Conservation (phyloP, 2,888 invertebrate species). For the Dasypogon diadema region DNA sequence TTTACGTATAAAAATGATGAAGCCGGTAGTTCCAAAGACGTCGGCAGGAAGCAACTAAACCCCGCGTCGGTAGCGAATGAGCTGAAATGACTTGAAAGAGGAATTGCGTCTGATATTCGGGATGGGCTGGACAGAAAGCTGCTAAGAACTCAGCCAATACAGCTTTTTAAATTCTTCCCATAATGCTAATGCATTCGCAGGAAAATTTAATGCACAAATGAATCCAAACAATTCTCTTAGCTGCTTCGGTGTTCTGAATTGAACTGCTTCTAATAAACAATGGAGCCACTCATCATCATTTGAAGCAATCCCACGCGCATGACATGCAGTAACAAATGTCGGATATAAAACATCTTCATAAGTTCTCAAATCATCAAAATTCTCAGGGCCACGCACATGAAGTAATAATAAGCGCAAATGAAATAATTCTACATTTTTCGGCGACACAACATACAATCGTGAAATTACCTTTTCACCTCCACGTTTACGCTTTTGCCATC, state of each 20-base stretch:
- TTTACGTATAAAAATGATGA: no score
- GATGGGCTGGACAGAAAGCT: no score
- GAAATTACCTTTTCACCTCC: conserved; percentile 53
- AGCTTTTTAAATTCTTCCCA: background rate
- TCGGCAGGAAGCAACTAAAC: no score
- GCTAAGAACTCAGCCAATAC: no score
- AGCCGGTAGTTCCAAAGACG: no score
- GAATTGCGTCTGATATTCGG: no score
- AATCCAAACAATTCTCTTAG: background rate
- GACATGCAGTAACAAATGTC: no score
- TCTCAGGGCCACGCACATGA: conserved; percentile 54
- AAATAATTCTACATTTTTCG: conserved; percentile 55
- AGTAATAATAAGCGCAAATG: conserved; percentile 54
- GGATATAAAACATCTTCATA: conserved; percentile 53
- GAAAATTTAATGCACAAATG: background rate
- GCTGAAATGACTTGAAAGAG: no score
- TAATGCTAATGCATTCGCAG: background rate
- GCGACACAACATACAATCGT: conserved; percentile 54
- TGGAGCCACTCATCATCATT: conserved; percentile 55
- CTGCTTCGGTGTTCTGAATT: background rate
- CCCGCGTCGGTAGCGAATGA: no score
- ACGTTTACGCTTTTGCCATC: conserved; percentile 41
- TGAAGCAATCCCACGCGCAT: conserved; percentile 54
- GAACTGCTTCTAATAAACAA: conserved; percentile 53
- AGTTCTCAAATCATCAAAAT: conserved; percentile 52